Conservation (phyloP, 2,888 invertebrate genomes). For the Hetaerina titia region DNA sequence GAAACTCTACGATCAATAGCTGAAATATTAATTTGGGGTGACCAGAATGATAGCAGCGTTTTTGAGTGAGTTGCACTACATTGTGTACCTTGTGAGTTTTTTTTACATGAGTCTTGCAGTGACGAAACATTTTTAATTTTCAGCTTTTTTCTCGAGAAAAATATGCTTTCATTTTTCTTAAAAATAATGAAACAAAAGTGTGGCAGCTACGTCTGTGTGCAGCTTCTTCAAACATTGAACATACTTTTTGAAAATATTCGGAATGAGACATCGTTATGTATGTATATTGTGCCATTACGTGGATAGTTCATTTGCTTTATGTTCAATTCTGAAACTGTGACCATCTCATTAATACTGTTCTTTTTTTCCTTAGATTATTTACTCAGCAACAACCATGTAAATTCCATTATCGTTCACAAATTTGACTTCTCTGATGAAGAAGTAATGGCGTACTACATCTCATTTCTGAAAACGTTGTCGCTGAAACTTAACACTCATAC, state of each 20-base stretch:
- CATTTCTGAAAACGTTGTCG: conserved; percentile 98
- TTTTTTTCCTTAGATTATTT: conserved; percentile 91
- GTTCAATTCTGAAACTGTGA: neutral
- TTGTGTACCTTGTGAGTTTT: conserved; percentile 14
- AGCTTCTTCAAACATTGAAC: conserved; percentile 97
- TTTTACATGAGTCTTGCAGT: conserved; percentile 17
- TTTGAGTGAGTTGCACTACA: conserved; percentile 92
- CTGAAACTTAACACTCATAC: conserved; percentile 98
- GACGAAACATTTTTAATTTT: conserved; percentile 74
- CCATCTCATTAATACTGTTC: neutral
- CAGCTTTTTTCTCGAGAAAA: conserved; percentile 99
- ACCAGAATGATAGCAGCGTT: conserved; percentile 99
- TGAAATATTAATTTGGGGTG: conserved; percentile 99
- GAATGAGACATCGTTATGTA: conserved; percentile 99
- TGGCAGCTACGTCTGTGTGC: conserved; percentile 98
- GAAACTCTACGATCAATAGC: conserved; percentile 98
- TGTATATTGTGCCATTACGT: conserved; percentile 78
- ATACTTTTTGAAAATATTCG: conserved; percentile 99
- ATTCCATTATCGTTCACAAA: conserved; percentile 99
- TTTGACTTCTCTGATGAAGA: conserved; percentile 99
- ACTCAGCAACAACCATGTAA: conserved; percentile 99
- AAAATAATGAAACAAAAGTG: conserved; percentile 98
- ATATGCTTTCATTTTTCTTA: conserved; percentile 98
- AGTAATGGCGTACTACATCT: conserved; percentile 99
- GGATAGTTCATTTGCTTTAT: neutral